Percentiles rank a stretch among this genome's conserved stretches.
Evolutionary conservation across 1,140 invertebrate genomes (phyloP).

Genomic region (Eubasilissa regina): DNA sequence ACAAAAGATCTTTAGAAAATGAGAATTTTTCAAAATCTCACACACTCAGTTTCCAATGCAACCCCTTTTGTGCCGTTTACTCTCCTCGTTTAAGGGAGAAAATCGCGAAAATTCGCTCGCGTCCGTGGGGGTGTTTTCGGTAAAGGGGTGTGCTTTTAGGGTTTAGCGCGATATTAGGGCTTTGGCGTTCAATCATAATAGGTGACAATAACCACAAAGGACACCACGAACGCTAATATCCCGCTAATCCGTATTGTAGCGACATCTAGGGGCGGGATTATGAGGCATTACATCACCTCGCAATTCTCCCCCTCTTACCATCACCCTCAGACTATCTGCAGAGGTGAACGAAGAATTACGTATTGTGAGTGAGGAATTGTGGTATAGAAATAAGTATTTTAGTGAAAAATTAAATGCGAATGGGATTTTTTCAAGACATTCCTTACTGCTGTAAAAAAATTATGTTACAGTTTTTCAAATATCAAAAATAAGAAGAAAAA

Average conservation of each 20-base stretch:
- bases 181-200: constrained; percentile 59
- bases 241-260: constrained; percentile 59
- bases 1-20: constrained; percentile 39
- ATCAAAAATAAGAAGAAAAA: background rate
- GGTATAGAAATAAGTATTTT: background rate
- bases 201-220: constrained; percentile 59
- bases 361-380: background rate
- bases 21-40: constrained; percentile 6
- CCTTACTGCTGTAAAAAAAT: background rate
- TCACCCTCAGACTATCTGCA: background rate
- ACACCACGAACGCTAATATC: constrained; percentile 53
- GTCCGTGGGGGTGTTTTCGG: constrained; percentile 12
- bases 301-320: background rate
- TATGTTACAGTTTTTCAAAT: background rate
- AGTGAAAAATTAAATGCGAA: background rate
- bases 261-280: constrained; percentile 59
- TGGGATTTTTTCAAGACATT: background rate
- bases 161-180: constrained; percentile 52
- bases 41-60: background rate
- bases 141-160: constrained; percentile 39
- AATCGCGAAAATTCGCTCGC: background rate
- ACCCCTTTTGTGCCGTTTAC: background rate
- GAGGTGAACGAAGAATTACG: background rate
- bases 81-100: background rate
- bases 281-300: constrained; percentile 58